Evolutionary conservation across 1,140 invertebrate species (phyloP).

Genomic region (Meloidogyne floridensis): DNA sequence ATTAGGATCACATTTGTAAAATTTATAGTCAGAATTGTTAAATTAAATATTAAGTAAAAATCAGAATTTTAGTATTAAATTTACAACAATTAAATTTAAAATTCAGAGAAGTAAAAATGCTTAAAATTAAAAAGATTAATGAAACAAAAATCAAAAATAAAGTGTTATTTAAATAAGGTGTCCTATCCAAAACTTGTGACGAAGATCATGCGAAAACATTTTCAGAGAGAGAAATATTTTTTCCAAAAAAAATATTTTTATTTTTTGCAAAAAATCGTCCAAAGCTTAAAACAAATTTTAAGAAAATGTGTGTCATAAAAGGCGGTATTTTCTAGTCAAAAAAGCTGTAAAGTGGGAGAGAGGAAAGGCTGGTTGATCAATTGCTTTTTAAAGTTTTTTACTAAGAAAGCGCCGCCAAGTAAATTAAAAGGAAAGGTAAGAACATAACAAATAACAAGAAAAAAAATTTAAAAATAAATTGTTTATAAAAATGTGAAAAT

Average conservation of each 20-base stretch:
- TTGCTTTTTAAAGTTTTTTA: not conserved
- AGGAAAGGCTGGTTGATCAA: not conserved
- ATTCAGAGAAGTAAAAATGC: no score
- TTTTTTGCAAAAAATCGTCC: not conserved
- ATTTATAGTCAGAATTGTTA: no score
- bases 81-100: no score
- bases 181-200: not conserved
- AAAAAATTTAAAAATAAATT: not conserved
- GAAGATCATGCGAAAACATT: not conserved
- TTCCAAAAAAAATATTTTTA: not conserved
- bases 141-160: not conserved
- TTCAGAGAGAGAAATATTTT: not conserved
- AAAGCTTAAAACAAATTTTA: not conserved
- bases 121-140: no score
- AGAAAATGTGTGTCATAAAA: not conserved
- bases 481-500: not conserved
- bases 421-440: not conserved
- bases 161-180: not conserved
- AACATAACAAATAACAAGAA: constrained; percentile 1
- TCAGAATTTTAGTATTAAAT: no score
- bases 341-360: not conserved
- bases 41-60: no score
- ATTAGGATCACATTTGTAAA: no score
- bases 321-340: not conserved
- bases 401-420: not conserved